Conservation (phyloP, 2,113 vertebrate species). For the Seriola rivoliana region DNA sequence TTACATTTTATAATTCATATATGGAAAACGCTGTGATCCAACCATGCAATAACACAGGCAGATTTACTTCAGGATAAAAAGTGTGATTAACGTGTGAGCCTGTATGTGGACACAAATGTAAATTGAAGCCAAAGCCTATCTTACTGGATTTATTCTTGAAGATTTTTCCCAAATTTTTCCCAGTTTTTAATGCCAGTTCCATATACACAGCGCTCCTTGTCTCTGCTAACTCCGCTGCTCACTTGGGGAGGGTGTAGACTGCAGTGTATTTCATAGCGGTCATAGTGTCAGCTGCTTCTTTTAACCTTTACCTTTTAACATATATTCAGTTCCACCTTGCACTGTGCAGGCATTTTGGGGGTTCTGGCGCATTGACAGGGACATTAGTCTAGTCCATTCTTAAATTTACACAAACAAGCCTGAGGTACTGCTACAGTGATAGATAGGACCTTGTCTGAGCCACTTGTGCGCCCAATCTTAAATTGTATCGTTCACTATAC, state of each 20-base stretch:
- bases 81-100: constrained; percentile 28
- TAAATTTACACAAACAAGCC: neutral
- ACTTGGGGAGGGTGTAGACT: neutral
- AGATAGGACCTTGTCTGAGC: neutral
- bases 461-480: no score
- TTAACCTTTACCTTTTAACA: neutral
- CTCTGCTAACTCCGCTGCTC: neutral
- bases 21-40: constrained; percentile 32
- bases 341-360: neutral
- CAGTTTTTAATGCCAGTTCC: neutral
- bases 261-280: neutral
- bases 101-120: constrained; percentile 4
- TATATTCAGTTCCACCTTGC: neutral
- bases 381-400: neutral
- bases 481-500: no score
- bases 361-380: neutral
- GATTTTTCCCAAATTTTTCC: constrained; percentile 8
- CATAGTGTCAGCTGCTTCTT: neutral
- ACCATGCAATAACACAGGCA: constrained; percentile 41
- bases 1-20: constrained; percentile 47
- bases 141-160: constrained; percentile 8
- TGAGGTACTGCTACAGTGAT: no score
- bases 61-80: constrained; percentile 33
- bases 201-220: neutral
- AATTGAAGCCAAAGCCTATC: neutral